phyloP scores from a whole-genome alignment of 2,797 vertebrate species.

The Acipenser transmontanus region DNA sequence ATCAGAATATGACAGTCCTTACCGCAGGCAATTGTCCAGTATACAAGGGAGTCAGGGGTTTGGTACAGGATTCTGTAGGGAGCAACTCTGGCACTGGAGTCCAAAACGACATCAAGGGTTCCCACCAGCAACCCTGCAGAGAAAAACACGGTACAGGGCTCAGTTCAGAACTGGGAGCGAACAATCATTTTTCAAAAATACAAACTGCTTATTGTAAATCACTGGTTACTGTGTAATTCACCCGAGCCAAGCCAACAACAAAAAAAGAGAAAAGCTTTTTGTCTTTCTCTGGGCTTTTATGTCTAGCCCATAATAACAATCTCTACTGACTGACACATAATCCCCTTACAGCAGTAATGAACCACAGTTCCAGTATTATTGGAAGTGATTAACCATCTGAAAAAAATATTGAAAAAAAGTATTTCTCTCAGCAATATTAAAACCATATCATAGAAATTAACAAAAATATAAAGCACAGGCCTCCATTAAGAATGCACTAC shows the following conservation, averaged over 20 bases:
- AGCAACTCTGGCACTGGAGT: slow-evolving; percentile 91
- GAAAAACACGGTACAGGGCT: slow-evolving; percentile 10
- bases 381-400: too few species aligned
- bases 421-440: too few species aligned
- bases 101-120: slow-evolving; percentile 90
- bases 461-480: too few species aligned
- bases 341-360: neutral
- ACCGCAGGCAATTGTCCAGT: slow-evolving; percentile 96
- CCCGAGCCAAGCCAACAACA: too few species aligned
- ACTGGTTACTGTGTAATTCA: too few species aligned
- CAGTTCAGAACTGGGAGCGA: neutral
- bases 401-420: too few species aligned
- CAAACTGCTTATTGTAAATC: too few species aligned
- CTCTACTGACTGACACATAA: neutral
- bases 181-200: neutral
- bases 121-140: slow-evolving; percentile 84
- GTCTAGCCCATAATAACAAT: neutral
- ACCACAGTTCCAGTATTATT: neutral
- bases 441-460: too few species aligned
- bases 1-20: slow-evolving; percentile 33
- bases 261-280: too few species aligned
- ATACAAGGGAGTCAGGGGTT: slow-evolving; percentile 86
- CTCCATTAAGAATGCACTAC: too few species aligned
- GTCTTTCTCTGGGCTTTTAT: too few species aligned
- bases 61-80: slow-evolving; percentile 95